These are phyloP conservation scores for Dinomys branickii DNA, from an alignment of 2,113 vertebrate genomes.

Conservation along the genomic window DNA sequence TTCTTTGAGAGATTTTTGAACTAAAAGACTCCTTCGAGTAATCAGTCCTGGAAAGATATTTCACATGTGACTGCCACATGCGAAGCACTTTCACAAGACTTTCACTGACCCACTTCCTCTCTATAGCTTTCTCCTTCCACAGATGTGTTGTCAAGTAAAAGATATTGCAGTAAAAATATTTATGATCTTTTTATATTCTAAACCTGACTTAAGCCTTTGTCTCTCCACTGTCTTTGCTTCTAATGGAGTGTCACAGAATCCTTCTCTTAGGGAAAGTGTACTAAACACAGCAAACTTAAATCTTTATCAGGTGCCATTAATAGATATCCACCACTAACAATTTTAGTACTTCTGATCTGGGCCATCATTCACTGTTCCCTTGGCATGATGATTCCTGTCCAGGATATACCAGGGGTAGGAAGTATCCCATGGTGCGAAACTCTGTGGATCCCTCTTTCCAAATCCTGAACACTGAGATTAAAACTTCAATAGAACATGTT, in stretches of 20 bases:
- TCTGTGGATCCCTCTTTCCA: neutral
- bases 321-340: neutral
- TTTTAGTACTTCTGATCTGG: neutral
- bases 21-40: constrained; percentile 57
- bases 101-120: neutral
- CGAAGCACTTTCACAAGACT: constrained; percentile 13
- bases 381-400: neutral
- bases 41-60: constrained; percentile 54
- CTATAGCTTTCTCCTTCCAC: neutral
- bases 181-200: constrained; percentile 35
- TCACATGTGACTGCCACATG: constrained; percentile 63
- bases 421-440: neutral
- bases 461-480: neutral
- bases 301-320: neutral
- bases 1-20: constrained; percentile 55
- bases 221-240: constrained; percentile 23
- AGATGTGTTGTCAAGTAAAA: constrained; percentile 66
- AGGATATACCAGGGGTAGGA: neutral
- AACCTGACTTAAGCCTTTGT: neutral
- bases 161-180: constrained; percentile 7
- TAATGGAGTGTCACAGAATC: constrained; percentile 57
- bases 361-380: neutral
- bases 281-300: neutral
- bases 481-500: neutral
- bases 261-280: neutral